Evolutionary conservation across 2,113 vertebrate genomes (phyloP).

Genomic region (Malaclemys terrapin): DNA sequence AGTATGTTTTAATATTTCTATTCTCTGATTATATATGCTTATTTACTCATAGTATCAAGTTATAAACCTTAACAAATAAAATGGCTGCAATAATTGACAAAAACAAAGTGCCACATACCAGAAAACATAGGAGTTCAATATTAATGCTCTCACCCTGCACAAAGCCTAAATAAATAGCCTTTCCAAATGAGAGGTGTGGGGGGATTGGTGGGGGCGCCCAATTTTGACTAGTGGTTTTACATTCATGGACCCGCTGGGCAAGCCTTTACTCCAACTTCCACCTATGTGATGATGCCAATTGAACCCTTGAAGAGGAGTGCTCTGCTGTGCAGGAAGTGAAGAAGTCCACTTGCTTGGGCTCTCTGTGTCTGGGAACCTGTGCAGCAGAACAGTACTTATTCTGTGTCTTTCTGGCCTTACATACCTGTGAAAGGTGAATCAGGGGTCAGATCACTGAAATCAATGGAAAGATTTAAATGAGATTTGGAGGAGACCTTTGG

Average conservation of each 20-base stretch:
- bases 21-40: background rate
- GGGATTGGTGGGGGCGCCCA: background rate
- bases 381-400: fast-evolving
- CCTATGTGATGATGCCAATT: background rate
- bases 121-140: fast-evolving
- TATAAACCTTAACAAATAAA: constrained; percentile 15
- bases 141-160: background rate
- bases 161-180: background rate
- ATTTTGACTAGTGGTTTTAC: background rate
- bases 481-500: fast-evolving
- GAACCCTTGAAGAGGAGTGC: background rate
- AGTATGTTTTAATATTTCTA: background rate
- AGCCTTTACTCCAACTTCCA: background rate
- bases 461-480: background rate
- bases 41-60: background rate
- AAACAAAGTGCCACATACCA: background rate
- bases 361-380: background rate
- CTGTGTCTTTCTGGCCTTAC: fast-evolving
- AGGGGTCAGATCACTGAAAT: background rate
- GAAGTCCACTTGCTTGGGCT: background rate
- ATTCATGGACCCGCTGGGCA: no score
- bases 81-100: background rate
- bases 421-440: fast-evolving
- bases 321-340: background rate
- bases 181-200: background rate